Percentiles rank a stretch among this genome's conserved stretches.
These are phyloP conservation scores for Drosophila murphyi DNA, from an alignment of 1,140 invertebrate species.

Conservation along the genomic window DNA sequence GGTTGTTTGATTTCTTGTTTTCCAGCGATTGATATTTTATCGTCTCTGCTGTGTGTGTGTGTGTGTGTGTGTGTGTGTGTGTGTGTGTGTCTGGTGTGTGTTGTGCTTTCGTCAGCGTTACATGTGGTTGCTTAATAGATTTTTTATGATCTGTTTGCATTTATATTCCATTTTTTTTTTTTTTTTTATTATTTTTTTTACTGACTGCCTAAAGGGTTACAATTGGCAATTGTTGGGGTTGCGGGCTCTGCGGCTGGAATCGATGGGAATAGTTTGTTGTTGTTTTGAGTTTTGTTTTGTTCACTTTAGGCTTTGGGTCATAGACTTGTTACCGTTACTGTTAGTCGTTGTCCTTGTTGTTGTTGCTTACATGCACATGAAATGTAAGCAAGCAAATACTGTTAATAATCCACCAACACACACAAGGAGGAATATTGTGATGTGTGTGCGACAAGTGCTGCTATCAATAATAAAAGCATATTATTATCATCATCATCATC, in stretches of 20 bases:
- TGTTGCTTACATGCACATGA: constrained; percentile 52
- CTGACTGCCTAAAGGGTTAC: constrained; percentile 37
- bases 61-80: constrained; percentile 23
- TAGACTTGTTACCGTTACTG: constrained; percentile 9
- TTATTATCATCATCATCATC: constrained; percentile 45
- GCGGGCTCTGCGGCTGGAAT: too few species aligned
- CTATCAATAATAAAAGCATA: constrained; percentile 72
- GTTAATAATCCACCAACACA: constrained; percentile 54
- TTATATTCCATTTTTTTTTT: constrained; percentile 34
- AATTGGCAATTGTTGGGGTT: constrained; percentile 3
- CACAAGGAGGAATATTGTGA: too few species aligned
- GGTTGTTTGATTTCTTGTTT: constrained; percentile 83
- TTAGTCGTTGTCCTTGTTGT: background rate
- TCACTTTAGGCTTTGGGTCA: constrained; percentile 9
- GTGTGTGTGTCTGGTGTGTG: constrained; percentile 21
- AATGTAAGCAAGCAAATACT: constrained; percentile 72
- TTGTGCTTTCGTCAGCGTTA: constrained; percentile 48
- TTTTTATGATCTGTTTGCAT: constrained; percentile 80
- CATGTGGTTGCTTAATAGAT: constrained; percentile 82
- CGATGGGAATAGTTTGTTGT: background rate
- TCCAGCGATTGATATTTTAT: constrained; percentile 83
- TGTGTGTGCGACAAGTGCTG: constrained; percentile 53
- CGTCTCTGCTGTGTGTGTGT: constrained; percentile 47
- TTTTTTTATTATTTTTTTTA: constrained; percentile 20
- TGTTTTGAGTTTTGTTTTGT: background rate